These are phyloP conservation scores for Sylvilagus floridanus DNA, from an alignment of 2,797 vertebrate species.

Conservation along the genomic window DNA sequence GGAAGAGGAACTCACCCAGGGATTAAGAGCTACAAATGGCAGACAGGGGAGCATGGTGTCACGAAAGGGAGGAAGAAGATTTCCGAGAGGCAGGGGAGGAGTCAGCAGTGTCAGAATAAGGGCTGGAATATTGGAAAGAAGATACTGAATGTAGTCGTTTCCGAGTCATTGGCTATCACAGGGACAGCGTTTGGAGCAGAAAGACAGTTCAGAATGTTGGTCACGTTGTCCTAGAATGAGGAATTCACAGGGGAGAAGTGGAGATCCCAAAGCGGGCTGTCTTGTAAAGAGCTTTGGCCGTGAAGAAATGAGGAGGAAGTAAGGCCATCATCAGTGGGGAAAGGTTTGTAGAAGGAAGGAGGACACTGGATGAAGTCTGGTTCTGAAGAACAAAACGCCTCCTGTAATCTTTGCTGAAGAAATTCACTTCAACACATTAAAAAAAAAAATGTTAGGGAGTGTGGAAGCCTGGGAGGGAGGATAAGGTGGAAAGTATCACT, in stretches of 20 bases:
- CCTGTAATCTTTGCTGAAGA: neutral
- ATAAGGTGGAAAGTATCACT: too few species aligned
- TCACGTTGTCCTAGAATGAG: neutral
- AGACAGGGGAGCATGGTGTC: neutral
- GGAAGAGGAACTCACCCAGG: neutral
- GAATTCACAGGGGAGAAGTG: neutral
- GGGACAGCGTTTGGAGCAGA: neutral
- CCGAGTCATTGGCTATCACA: neutral
- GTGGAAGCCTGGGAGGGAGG: too few species aligned
- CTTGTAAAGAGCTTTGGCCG: neutral
- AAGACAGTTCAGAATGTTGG: neutral
- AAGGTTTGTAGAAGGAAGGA: neutral
- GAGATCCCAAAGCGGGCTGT: neutral
- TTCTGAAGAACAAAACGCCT: slow-evolving; percentile 3
- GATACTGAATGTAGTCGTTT: neutral
- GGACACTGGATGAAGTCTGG: neutral
- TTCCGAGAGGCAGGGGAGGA: neutral
- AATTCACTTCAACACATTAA: too few species aligned
- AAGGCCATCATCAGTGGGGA: too few species aligned
- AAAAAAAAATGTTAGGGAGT: too few species aligned
- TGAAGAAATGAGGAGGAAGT: neutral
- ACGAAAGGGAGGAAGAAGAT: neutral
- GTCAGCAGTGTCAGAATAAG: neutral
- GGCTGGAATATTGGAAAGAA: neutral
- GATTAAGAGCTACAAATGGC: neutral